Conservation (phyloP, 2,797 vertebrate species). For the Rhabdophis nuchalis region DNA sequence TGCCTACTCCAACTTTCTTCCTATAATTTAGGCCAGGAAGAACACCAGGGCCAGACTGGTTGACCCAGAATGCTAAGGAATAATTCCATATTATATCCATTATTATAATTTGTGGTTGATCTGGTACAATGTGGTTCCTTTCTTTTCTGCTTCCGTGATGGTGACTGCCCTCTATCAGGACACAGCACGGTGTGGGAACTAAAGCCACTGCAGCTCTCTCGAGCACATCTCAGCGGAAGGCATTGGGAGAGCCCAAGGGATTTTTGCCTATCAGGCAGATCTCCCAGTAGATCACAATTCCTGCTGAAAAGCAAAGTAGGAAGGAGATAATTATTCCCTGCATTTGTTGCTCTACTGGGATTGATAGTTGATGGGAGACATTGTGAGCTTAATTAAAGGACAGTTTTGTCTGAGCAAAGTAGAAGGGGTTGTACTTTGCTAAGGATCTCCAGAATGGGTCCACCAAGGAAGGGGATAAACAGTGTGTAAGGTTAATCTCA, state of each 20-base stretch:
- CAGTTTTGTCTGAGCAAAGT: neutral
- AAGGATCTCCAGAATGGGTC: neutral
- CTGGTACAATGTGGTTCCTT: neutral
- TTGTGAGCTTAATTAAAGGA: neutral
- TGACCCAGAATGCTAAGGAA: neutral
- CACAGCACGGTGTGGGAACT: neutral
- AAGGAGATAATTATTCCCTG: neutral
- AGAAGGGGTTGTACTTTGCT: neutral
- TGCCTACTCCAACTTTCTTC: neutral
- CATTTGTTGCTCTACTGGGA: neutral
- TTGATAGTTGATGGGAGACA: neutral
- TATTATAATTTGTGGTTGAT: neutral
- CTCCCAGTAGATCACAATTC: neutral
- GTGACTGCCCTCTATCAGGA: neutral
- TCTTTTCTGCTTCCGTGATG: neutral
- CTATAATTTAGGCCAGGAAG: neutral
- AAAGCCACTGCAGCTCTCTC: neutral
- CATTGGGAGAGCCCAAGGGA: neutral
- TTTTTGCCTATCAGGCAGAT: neutral
- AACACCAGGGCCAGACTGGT: neutral
- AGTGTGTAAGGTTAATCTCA: neutral
- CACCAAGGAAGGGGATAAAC: neutral
- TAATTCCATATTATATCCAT: neutral
- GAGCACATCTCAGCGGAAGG: neutral
- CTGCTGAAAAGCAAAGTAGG: neutral